phyloP scores from a whole-genome alignment of 2,888 invertebrate species.

The Netelia fuscicornis region DNA sequence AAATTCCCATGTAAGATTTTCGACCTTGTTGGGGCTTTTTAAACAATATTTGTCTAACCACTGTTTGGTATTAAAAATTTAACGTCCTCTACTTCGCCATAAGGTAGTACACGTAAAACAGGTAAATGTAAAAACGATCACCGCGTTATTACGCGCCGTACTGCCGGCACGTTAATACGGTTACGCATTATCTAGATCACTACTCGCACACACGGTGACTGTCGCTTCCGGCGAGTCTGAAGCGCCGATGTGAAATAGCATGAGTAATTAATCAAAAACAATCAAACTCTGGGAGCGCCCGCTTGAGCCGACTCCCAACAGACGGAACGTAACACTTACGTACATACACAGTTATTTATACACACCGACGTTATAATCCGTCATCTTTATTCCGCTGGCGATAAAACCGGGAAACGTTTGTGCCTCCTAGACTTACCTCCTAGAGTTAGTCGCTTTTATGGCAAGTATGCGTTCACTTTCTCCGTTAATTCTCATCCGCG shows the following conservation, averaged over 20 bases:
- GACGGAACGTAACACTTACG: conserved; percentile 68
- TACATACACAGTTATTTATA: conserved; percentile 59
- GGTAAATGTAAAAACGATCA: conserved; percentile 34
- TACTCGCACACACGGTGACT: conserved; percentile 73
- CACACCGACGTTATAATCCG: conserved; percentile 67
- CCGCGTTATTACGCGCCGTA: conserved; percentile 30
- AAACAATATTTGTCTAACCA: no score
- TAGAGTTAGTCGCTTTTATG: conserved; percentile 12
- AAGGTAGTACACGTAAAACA: conserved; percentile 19
- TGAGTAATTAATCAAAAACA: conserved; percentile 84
- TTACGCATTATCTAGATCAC: conserved; percentile 83
- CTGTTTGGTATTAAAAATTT: no score
- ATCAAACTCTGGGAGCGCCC: conserved; percentile 84
- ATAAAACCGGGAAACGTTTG: conserved; percentile 47
- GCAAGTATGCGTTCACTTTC: conserved; percentile 20
- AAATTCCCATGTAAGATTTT: no score
- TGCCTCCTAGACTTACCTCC: neutral
- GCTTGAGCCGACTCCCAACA: conserved; percentile 81
- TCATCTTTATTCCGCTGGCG: conserved; percentile 70
- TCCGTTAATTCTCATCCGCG: conserved; percentile 33
- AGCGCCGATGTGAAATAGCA: conserved; percentile 74
- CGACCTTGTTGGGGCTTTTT: no score
- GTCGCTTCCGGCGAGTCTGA: conserved; percentile 64
- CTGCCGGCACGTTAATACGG: conserved; percentile 77
- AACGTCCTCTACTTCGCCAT: conserved; percentile 5